These are phyloP conservation scores for Stictocephala bisonia DNA, from an alignment of 2,888 invertebrate genomes.

Conservation along the genomic window DNA sequence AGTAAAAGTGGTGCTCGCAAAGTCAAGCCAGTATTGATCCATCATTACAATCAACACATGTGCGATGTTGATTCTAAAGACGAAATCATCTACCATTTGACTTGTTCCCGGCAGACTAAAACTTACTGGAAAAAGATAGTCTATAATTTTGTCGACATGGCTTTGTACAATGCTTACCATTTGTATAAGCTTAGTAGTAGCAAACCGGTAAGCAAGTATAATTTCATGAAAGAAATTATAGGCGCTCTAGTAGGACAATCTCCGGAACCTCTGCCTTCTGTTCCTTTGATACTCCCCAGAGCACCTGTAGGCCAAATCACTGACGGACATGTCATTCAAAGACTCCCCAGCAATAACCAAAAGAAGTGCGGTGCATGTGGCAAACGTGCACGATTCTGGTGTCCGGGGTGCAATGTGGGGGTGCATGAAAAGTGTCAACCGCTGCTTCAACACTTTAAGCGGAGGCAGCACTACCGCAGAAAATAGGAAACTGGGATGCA, in stretches of 20 bases:
- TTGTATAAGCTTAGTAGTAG: neutral
- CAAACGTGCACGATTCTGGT: neutral
- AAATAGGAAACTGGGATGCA: no score
- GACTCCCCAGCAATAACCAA: neutral
- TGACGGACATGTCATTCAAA: neutral
- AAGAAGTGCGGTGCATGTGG: neutral
- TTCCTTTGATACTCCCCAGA: neutral
- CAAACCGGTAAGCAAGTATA: neutral
- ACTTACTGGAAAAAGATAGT: conserved; percentile 24
- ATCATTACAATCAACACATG: conserved; percentile 29
- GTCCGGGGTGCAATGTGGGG: neutral
- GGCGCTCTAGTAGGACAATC: neutral
- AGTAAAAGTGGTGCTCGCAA: no score
- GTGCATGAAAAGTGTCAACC: neutral
- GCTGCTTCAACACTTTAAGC: no score
- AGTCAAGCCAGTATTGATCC: conserved; percentile 22
- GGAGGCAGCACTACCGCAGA: no score
- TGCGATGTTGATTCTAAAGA: conserved; percentile 22
- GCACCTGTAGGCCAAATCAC: no score
- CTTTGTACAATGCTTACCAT: neutral
- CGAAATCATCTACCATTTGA: conserved; percentile 22
- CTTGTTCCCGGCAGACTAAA: conserved; percentile 26
- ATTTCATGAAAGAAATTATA: neutral
- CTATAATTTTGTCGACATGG: conserved; percentile 5
- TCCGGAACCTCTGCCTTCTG: neutral